phyloP scores from a whole-genome alignment of 2,888 invertebrate genomes.

The Eupsilia transversa region DNA sequence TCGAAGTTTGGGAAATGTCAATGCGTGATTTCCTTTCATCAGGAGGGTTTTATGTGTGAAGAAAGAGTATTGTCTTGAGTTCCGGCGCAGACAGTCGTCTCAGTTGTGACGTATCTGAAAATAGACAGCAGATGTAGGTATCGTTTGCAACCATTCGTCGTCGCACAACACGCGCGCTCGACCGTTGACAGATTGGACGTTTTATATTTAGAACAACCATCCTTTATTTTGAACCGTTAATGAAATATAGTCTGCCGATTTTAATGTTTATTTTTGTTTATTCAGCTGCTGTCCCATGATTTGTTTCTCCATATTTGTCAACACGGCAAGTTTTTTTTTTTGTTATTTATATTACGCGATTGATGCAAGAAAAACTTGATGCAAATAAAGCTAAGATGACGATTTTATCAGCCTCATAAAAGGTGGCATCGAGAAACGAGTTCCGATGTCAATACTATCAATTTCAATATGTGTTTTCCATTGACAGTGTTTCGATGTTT shows the following conservation, averaged over 20 bases:
- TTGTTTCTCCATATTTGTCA: conserved; percentile 35
- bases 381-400: conserved; percentile 37
- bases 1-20: conserved; percentile 68
- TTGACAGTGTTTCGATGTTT: conserved; percentile 69
- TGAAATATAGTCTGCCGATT: conserved; percentile 87
- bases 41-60: conserved; percentile 69
- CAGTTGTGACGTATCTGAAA: conserved; percentile 86
- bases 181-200: conserved; percentile 89
- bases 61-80: conserved; percentile 83
- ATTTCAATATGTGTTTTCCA: conserved; percentile 68
- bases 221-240: conserved; percentile 86
- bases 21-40: conserved; percentile 72
- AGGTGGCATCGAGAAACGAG: conserved; percentile 46
- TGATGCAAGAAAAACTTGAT: conserved; percentile 17
- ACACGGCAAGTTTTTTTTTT: not conserved
- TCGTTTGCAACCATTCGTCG: conserved; percentile 88
- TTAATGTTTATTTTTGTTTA: conserved; percentile 67
- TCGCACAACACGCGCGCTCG: conserved; percentile 88
- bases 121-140: conserved; percentile 89
- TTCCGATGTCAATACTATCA: conserved; percentile 69
- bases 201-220: conserved; percentile 87
- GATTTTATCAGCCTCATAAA: conserved; percentile 46
- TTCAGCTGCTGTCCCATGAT: conserved; percentile 34
- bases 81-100: conserved; percentile 85
- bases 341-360: not conserved